phyloP scores from a whole-genome alignment of 35 echinoderm and acorn worm species.

The Heliocidaris erythrogramma region DNA sequence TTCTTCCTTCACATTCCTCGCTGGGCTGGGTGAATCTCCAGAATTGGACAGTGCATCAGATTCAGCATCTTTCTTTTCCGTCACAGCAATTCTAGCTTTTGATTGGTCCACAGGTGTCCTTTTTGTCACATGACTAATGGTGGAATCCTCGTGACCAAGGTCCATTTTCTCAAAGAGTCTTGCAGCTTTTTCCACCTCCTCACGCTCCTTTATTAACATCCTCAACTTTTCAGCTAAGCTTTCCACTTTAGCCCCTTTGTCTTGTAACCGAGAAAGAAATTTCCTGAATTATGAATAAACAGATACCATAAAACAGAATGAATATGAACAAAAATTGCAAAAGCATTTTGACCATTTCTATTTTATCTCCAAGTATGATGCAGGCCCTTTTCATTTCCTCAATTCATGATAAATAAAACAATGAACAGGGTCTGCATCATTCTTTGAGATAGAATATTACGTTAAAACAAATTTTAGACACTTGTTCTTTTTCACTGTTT shows the following conservation, averaged over 20 bases:
- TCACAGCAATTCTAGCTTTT: neutral
- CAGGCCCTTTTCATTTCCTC: too few species aligned
- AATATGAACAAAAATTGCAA: too few species aligned
- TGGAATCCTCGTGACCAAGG: conserved; percentile 13
- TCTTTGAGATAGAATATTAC: too few species aligned
- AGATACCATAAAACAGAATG: too few species aligned
- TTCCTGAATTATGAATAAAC: conserved; percentile 24
- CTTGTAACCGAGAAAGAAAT: conserved; percentile 45
- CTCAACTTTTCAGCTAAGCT: conserved; percentile 55
- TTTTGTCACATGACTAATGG: neutral
- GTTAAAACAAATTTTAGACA: too few species aligned
- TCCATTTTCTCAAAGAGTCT: conserved; percentile 64
- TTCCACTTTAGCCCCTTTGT: conserved; percentile 63
- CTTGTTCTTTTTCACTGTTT: too few species aligned
- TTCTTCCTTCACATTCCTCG: neutral
- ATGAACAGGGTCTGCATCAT: too few species aligned
- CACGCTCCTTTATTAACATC: conserved; percentile 43
- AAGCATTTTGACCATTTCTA: too few species aligned
- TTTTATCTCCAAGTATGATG: too few species aligned
- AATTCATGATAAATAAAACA: too few species aligned
- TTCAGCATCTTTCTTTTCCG: neutral
- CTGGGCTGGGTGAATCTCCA: neutral
- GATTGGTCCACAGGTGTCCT: neutral
- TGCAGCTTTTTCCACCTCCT: conserved; percentile 53
- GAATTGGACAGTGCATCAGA: neutral